These are phyloP conservation scores for Setipinna tenuifilis DNA, from an alignment of 2,797 vertebrate genomes.

Conservation along the genomic window DNA sequence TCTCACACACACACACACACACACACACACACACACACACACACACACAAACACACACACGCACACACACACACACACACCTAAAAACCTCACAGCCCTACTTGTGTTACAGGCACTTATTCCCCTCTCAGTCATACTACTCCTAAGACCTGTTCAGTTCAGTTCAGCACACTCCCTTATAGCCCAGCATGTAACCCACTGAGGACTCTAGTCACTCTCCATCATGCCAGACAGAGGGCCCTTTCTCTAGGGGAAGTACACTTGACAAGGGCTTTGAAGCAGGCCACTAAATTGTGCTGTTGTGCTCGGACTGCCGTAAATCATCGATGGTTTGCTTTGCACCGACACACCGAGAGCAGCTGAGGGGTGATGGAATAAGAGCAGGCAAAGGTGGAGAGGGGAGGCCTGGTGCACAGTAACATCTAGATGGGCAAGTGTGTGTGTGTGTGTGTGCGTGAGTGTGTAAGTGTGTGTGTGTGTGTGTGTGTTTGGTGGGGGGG, in stretches of 20 bases:
- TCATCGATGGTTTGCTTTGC: constrained; percentile 53
- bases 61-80: not conserved
- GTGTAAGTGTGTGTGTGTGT: not conserved
- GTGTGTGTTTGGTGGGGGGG: not conserved
- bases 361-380: constrained; percentile 32
- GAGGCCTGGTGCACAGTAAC: not conserved
- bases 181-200: not conserved
- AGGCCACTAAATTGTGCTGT: constrained; percentile 55
- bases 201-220: not conserved
- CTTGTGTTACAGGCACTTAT: not conserved
- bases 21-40: not conserved
- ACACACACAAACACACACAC: not conserved
- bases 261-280: constrained; percentile 59
- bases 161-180: not conserved
- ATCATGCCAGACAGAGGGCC: constrained; percentile 40
- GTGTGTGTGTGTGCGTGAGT: not conserved
- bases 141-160: not conserved
- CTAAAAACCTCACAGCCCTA: not conserved
- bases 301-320: constrained; percentile 44
- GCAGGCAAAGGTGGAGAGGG: not conserved
- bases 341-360: constrained; percentile 46
- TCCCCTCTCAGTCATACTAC: not conserved
- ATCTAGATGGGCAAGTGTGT: not conserved
- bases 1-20: not conserved
- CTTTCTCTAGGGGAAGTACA: constrained; percentile 58